Conservation (phyloP, 1,140 invertebrate species). For the Hylyphantes graminicola region DNA sequence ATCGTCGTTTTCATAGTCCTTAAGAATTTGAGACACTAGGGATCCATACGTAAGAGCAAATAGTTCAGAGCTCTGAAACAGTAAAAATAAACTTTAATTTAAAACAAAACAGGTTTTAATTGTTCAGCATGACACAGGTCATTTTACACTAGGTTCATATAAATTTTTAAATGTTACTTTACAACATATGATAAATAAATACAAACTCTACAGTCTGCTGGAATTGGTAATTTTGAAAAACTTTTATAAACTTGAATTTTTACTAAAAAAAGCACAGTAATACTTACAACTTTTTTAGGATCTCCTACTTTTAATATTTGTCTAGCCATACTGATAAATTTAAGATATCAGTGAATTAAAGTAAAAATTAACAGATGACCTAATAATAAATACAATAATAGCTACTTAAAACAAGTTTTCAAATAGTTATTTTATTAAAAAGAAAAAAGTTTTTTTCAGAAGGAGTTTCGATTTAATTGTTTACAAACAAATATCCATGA, state of each 20-base stretch:
- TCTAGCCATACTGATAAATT: conserved; percentile 72
- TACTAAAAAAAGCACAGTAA: too few relatives aligned
- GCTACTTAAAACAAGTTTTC: too few relatives aligned
- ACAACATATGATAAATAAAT: too few relatives aligned
- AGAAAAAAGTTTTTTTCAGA: not conserved
- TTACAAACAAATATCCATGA: not conserved
- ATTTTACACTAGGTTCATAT: too few relatives aligned
- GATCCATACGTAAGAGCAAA: conserved; percentile 98
- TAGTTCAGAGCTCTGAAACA: conserved; percentile 95
- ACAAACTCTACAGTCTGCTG: too few relatives aligned
- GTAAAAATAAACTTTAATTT: conserved; percentile 19
- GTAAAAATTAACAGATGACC: not conserved
- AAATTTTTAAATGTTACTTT: too few relatives aligned
- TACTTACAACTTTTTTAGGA: conserved; percentile 76
- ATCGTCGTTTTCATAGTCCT: conserved; percentile 97
- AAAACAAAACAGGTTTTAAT: not conserved
- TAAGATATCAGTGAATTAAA: not conserved
- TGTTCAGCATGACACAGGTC: not conserved
- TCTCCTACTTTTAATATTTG: conserved; percentile 73
- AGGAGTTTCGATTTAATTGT: conserved; percentile 14
- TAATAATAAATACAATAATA: too few relatives aligned
- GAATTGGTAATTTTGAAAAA: too few relatives aligned
- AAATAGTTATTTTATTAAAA: not conserved
- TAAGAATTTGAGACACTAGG: conserved; percentile 93
- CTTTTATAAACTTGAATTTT: too few relatives aligned